phyloP scores from a whole-genome alignment of 2,888 invertebrate genomes.

The Erpobdella octoculata region DNA sequence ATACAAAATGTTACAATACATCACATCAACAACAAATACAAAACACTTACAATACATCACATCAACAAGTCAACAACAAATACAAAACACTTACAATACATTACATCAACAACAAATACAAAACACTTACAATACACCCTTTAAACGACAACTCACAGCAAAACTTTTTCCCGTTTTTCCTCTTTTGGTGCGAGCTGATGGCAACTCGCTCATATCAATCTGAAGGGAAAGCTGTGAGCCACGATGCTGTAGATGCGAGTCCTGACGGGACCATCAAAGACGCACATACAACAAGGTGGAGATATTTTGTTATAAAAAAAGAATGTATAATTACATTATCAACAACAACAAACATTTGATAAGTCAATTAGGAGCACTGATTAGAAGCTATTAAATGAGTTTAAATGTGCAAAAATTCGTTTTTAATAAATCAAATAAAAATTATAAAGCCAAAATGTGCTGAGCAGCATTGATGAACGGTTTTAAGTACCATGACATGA shows the following conservation, averaged over 20 bases:
- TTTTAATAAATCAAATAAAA: too few relatives aligned
- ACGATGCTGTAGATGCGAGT: slow-evolving; percentile 10
- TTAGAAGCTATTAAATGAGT: too few relatives aligned
- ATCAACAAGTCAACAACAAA: too few relatives aligned
- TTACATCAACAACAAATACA: background rate
- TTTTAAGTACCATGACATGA: too few relatives aligned
- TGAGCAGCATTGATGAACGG: too few relatives aligned
- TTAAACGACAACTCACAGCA: slow-evolving; percentile 19
- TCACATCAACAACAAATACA: background rate
- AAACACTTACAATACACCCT: background rate
- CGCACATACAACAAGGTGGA: background rate
- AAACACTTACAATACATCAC: background rate
- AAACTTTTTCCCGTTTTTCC: slow-evolving; percentile 21
- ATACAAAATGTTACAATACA: too few relatives aligned
- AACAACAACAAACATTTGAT: too few relatives aligned
- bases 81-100: too few relatives aligned
- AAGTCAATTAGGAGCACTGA: too few relatives aligned
- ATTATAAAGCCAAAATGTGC: too few relatives aligned
- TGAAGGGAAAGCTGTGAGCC: slow-evolving; percentile 26
- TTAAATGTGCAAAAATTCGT: too few relatives aligned
- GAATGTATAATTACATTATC: too few relatives aligned
- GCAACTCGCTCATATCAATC: slow-evolving; percentile 25
- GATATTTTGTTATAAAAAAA: background rate
- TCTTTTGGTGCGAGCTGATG: slow-evolving; percentile 8
- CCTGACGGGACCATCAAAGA: background rate